These are phyloP conservation scores for Aix galericulata DNA, from an alignment of 2,113 vertebrate species.

Conservation along the genomic window DNA sequence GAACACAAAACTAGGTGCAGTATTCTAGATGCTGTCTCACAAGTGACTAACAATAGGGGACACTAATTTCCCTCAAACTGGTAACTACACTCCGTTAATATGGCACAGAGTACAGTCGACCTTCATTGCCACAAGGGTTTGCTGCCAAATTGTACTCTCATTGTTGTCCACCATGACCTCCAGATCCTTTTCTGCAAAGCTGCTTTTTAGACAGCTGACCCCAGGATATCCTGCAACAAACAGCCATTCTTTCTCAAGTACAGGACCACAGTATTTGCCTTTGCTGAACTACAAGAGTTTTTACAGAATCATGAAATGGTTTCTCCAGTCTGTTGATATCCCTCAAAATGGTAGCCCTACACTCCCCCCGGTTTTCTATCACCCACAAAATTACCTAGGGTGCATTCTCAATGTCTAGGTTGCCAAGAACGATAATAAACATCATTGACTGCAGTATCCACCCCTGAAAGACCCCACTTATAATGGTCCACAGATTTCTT, in stretches of 20 bases:
- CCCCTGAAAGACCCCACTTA: background rate
- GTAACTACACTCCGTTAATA: background rate
- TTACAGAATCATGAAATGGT: too few relatives aligned
- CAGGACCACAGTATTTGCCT: background rate
- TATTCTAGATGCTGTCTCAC: background rate
- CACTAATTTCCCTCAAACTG: background rate
- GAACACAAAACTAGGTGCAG: background rate
- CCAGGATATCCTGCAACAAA: too few relatives aligned
- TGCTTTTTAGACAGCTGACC: background rate
- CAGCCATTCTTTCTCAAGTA: background rate
- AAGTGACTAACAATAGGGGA: background rate
- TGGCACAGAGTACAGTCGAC: accelerated
- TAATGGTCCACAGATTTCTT: background rate
- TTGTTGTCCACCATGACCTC: background rate
- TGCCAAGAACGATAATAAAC: background rate
- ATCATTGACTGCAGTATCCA: background rate
- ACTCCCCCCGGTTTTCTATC: background rate
- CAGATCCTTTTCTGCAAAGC: background rate
- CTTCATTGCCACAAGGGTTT: background rate
- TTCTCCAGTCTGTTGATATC: background rate
- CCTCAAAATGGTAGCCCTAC: background rate
- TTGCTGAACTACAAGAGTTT: background rate
- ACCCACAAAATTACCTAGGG: background rate
- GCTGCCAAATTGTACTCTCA: background rate
- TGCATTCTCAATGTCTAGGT: background rate